Percentiles rank a stretch among this genome's conserved stretches.
Conservation (phyloP, 2,797 vertebrate species). For the Alauda arvensis region DNA sequence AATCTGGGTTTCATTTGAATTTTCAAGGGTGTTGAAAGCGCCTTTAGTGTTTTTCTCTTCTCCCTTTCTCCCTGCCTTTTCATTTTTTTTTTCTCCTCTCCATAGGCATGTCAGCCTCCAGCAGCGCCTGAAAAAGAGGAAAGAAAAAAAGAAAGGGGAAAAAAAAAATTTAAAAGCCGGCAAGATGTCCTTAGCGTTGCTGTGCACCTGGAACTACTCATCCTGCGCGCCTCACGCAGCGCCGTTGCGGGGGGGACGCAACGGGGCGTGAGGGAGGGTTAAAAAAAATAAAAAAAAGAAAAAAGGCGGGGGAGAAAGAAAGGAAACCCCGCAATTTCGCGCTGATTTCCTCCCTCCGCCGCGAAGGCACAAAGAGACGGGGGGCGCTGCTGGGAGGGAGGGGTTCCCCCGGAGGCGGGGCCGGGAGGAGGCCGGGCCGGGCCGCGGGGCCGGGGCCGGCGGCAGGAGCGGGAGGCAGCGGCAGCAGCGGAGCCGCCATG, state of each 20-base stretch:
- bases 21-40: not conserved
- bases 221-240: not conserved
- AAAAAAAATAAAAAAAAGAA: too few species aligned
- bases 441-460: not conserved
- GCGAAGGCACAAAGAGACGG: not conserved
- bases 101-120: not conserved
- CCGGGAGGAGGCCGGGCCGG: not conserved
- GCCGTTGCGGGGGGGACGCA: not conserved
- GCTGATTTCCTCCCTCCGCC: not conserved
- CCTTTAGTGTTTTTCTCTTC: not conserved
- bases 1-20: not conserved
- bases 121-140: not conserved
- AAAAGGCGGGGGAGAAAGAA: not conserved
- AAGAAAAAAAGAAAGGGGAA: not conserved
- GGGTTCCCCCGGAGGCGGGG: not conserved
- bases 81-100: not conserved
- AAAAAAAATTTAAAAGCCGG: not conserved
- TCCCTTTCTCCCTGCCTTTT: not conserved
- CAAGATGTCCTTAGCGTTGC: not conserved
- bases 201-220: not conserved
- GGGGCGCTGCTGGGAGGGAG: not conserved
- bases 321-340: not conserved
- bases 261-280: too few species aligned
- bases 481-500: not conserved
- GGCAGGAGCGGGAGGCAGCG: not conserved